These are phyloP conservation scores for Tichodroma muraria DNA, from an alignment of 2,113 vertebrate genomes.

Conservation along the genomic window DNA sequence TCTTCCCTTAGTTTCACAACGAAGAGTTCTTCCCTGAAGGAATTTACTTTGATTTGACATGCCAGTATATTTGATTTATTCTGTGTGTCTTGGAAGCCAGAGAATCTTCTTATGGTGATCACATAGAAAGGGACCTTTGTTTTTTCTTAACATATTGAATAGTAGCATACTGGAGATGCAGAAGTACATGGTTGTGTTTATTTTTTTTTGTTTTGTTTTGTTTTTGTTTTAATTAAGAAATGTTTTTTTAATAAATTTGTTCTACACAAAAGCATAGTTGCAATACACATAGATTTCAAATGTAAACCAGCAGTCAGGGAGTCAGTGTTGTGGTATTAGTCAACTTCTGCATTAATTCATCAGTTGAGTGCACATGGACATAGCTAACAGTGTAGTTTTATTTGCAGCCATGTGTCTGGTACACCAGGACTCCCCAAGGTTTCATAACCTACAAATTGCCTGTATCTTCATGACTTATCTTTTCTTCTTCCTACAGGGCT, in stretches of 20 bases:
- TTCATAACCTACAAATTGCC: background rate
- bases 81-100: background rate
- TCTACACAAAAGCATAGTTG: background rate
- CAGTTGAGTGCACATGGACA: background rate
- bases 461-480: background rate
- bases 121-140: background rate
- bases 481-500: background rate
- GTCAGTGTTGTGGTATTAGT: background rate
- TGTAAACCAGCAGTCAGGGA: background rate
- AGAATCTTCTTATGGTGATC: background rate
- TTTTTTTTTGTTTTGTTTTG: background rate
- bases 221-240: background rate
- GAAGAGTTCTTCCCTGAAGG: background rate
- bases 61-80: conserved; percentile 12
- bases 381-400: background rate
- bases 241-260: background rate
- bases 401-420: background rate
- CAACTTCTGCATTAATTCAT: background rate
- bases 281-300: background rate
- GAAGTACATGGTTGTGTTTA: background rate
- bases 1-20: conserved; percentile 1
- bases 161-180: background rate
- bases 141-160: background rate
- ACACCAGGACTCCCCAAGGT: background rate
- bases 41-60: background rate